phyloP scores from a whole-genome alignment of 2,797 vertebrate species.

The Pteronotus mesoamericanus region DNA sequence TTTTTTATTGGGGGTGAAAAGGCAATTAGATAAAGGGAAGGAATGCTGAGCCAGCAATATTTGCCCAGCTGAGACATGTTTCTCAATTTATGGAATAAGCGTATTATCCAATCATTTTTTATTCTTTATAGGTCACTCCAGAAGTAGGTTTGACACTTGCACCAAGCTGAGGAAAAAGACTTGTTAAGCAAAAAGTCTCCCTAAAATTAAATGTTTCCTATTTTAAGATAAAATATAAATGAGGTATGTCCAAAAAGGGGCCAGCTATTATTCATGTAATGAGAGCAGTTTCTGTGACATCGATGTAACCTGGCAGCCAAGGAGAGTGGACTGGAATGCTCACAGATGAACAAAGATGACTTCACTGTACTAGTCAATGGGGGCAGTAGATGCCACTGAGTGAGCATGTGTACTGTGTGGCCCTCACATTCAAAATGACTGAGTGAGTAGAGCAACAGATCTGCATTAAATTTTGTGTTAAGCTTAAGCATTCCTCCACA shows the following conservation, averaged over 20 bases:
- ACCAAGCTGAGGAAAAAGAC: constrained; percentile 22
- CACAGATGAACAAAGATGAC: background rate
- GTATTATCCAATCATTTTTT: constrained; percentile 70
- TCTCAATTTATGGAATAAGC: constrained; percentile 69
- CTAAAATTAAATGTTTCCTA: background rate
- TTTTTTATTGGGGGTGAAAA: constrained; percentile 66
- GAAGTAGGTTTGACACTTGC: constrained; percentile 46
- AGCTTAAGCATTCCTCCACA: background rate
- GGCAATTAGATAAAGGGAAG: constrained; percentile 1
- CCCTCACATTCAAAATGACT: background rate
- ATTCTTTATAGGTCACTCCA: constrained; percentile 64
- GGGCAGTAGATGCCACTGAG: background rate
- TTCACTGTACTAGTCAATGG: background rate
- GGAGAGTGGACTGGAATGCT: background rate
- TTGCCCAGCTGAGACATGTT: constrained; percentile 55
- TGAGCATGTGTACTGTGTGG: background rate
- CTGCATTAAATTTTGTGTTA: background rate
- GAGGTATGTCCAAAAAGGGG: background rate
- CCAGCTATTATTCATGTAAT: background rate
- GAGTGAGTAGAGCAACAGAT: background rate
- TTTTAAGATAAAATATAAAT: background rate
- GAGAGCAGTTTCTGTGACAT: background rate
- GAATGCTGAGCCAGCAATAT: constrained; percentile 73
- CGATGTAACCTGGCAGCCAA: background rate
- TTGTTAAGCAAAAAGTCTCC: constrained; percentile 24